Evolutionary conservation across 2,113 vertebrate species (phyloP).

Genomic region (Phasianus colchicus): DNA sequence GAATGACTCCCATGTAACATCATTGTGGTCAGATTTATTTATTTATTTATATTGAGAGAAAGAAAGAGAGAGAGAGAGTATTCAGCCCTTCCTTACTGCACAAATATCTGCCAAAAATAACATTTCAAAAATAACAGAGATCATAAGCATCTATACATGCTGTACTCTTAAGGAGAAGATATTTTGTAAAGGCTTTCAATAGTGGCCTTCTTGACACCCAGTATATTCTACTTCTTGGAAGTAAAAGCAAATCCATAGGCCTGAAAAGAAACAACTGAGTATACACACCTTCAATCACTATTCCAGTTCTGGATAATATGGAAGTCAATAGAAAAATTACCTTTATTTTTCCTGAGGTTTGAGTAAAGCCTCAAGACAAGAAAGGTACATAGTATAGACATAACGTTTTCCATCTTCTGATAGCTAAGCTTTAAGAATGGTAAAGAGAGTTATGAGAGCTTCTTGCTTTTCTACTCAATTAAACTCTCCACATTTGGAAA

Average conservation of each 20-base stretch:
- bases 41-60: neutral
- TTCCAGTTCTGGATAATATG: neutral
- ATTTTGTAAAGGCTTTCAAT: neutral
- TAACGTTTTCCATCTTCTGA: neutral
- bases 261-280: neutral
- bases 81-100: neutral
- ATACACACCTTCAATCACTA: neutral
- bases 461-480: neutral
- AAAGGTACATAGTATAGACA: neutral
- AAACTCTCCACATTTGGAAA: constrained; percentile 4
- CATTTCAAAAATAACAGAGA: neutral
- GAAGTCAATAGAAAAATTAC: neutral
- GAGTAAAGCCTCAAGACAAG: neutral
- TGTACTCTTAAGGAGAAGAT: neutral
- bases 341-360: neutral
- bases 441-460: neutral
- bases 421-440: neutral
- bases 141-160: neutral
- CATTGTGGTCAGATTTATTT: neutral
- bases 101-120: neutral
- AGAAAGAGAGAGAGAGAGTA: neutral
- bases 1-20: neutral
- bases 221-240: neutral
- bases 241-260: neutral
- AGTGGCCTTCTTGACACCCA: neutral